Base-by-base conservation (phyloP, 2,113 vertebrate species). In the Chrysemys picta region DNA sequence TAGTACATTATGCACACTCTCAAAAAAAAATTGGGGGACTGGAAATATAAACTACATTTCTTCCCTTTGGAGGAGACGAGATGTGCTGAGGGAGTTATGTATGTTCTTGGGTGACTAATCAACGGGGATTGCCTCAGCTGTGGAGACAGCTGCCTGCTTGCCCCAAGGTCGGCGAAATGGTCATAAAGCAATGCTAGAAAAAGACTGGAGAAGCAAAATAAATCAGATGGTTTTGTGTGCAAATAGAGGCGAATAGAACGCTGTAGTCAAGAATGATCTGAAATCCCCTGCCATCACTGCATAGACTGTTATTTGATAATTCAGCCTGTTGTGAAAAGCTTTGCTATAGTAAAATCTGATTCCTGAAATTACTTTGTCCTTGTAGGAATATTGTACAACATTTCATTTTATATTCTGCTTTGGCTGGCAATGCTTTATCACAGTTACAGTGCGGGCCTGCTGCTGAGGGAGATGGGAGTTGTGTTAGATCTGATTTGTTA, bases 401-500 rank as follows among this genome's bases (percentile, higher is more conserved):
- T 96, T 96, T 95, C 85, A 92, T 96, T 93, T 97, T 95, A 94
- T 85, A 93, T 93, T 93, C 95, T 95, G 75, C 91, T 94, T 97
- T 96, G 95, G 94, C 81, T 88, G 93, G 80, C 93, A 90, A 85
- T 87, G 94, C 82, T 88, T 96, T 93, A 96, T 95, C 35, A 4
- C 96, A 86, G 89, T 92, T 97, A 94, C 98, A 98, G 89, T 83
- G 92, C 88, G 93, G 91, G 88, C 87, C 89, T 87, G 78, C 93
- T 93, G 91, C 96, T 96, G 93, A 1, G 89, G 96, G 95, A 95
- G 95, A 88, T 85, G 87, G 93, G 89, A 95, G 85, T 94, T 95
- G 87, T 88, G 76, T 91, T 87, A 52, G 90, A 91, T 83, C 82
- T 93, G 96, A 91, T 95, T 97, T 95, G 91, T 96, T 96, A 94